Percentiles rank a stretch among this genome's conserved stretches.
Evolutionary conservation across 2,113 vertebrate genomes (phyloP).

Genomic region (Lepus europaeus): DNA sequence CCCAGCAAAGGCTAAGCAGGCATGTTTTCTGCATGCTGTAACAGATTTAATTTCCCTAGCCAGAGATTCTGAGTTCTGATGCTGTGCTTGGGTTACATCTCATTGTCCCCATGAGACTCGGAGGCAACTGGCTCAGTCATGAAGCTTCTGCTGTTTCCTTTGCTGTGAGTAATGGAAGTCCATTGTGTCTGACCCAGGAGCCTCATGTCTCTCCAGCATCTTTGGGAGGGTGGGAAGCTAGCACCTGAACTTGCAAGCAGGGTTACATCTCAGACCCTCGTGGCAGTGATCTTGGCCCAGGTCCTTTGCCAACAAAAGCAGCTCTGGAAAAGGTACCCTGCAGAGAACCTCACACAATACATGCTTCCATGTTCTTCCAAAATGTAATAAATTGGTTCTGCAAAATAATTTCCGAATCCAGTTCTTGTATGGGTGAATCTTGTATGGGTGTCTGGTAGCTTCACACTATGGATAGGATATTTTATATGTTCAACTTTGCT

Average conservation of each 20-base stretch:
- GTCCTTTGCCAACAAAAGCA: neutral
- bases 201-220: neutral
- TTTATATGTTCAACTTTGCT: slow-evolving; percentile 27
- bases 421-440: slow-evolving; percentile 58
- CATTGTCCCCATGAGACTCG: neutral
- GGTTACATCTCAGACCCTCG: neutral
- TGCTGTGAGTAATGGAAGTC: neutral
- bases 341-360: slow-evolving; percentile 53
- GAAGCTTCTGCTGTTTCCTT: neutral
- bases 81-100: neutral
- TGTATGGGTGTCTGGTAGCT: slow-evolving; percentile 46
- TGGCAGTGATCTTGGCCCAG: neutral
- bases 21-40: neutral
- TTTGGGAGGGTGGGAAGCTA: neutral
- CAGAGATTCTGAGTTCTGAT: neutral
- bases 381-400: slow-evolving; percentile 78
- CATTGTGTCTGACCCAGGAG: neutral
- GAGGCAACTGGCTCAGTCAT: neutral
- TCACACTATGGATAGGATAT: slow-evolving; percentile 5
- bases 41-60: neutral
- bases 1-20: neutral
- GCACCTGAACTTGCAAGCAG: neutral
- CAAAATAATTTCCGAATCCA: slow-evolving; percentile 67
- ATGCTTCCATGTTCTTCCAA: slow-evolving; percentile 70
- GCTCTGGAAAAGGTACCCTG: slow-evolving; percentile 53